phyloP scores from a whole-genome alignment of 2,797 vertebrate species.

The Pangasius djambal region DNA sequence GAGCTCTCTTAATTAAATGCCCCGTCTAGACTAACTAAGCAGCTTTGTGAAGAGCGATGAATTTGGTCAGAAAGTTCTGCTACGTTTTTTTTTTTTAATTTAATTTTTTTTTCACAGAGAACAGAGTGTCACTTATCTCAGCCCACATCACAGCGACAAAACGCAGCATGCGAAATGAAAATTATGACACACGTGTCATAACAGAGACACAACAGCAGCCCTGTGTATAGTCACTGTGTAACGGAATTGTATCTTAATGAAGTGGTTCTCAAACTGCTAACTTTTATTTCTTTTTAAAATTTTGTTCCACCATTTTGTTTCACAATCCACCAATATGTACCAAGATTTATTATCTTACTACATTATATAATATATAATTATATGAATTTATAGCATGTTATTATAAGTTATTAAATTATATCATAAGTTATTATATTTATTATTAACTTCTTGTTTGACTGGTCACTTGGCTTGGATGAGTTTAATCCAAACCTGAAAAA shows the following conservation, averaged over 20 bases:
- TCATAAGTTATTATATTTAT: background rate
- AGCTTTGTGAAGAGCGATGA: constrained; percentile 17
- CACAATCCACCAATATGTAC: background rate
- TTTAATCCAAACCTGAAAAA: background rate
- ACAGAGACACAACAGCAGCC: constrained; percentile 22
- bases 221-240: background rate
- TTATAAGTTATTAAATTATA: background rate
- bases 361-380: too few species aligned
- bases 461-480: background rate
- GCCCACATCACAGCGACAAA: constrained; percentile 29
- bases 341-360: too few species aligned
- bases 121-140: constrained; percentile 24
- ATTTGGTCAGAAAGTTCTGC: constrained; percentile 26
- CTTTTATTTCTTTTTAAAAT: background rate
- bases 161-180: background rate
- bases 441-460: background rate
- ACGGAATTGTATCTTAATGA: background rate
- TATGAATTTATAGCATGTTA: background rate
- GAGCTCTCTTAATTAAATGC: constrained; percentile 42
- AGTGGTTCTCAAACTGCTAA: background rate
- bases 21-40: constrained; percentile 44
- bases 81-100: constrained; percentile 26
- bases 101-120: background rate
- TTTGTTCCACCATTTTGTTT: background rate
- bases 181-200: background rate